Base-by-base conservation (phyloP, 1,140 invertebrate genomes). In the Drosophila ambigua region DNA sequence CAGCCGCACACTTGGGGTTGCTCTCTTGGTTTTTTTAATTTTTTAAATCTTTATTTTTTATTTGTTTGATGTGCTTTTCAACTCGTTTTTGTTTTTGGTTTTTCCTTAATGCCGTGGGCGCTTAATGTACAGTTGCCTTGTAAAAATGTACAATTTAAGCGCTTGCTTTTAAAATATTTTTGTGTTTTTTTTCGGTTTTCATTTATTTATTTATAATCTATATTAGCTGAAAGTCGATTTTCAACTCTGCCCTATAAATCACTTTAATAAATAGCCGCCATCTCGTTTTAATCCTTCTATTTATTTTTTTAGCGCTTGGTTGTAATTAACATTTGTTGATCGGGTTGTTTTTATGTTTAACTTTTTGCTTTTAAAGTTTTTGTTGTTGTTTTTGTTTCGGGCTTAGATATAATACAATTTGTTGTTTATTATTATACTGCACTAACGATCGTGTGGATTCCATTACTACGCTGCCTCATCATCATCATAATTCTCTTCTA, bases 71-170 rank as follows among this genome's bases (percentile, higher is more conserved):
- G 78, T 80, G 77, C 74, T 85, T 77, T 54, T 78, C 71, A 82
- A 85, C 83, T 87, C 60, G 62, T 80, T 57, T 52, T 62, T 49
- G 31, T 50, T 67, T 46, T 64, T 59, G 11, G 83, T 68, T 69
- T 75, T 69, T 52, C 68, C 68, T 83, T 87, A 74, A 75, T 87
- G 78, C 82, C 82, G 71, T 87, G 82, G 82, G 79, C 83, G 83
- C 83, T 88, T 83, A 88, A 88, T 88, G 79, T 88, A 88, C 83
- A 88, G 79, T 88, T 88, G 83, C 83, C 79, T 83, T 88, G 83
- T 88, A 88, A 88, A 88, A 88, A 88, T 88, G 79, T 88, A 88
- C 83, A 87, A 85, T 85, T 78, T 50, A 85, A 85, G 82, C 82
- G 82, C 82, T 87, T 87, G 82, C 82, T 87, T 69, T 85, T 85